A percentile compares a stretch with the other conserved stretches of the same genome.
Evolutionary conservation across 2,888 invertebrate species (phyloP).

Genomic region (Eurytoma adleriae): DNA sequence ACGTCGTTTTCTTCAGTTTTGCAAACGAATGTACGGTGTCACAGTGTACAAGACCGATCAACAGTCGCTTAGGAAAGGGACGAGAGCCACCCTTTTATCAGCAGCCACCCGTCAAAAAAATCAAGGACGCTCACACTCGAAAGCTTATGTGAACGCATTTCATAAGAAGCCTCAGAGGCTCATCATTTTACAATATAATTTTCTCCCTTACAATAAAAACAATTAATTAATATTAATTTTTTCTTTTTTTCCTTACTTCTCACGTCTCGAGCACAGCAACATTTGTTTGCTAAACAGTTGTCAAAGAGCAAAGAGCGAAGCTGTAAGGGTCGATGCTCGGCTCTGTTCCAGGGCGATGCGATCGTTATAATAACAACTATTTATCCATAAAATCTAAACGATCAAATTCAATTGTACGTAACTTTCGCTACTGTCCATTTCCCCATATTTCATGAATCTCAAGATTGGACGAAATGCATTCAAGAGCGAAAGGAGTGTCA

Average conservation of each 20-base stretch:
- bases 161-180: constrained; percentile 55
- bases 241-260: constrained; percentile 46
- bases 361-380: constrained; percentile 74
- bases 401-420: constrained; percentile 76
- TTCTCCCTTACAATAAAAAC: constrained; percentile 57
- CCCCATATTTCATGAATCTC: constrained; percentile 56
- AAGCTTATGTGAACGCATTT: constrained; percentile 36
- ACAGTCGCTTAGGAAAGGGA: constrained; percentile 60
- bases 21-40: constrained; percentile 57
- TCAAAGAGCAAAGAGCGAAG: constrained; percentile 57
- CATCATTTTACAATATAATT: constrained; percentile 54
- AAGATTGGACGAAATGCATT: constrained; percentile 51
- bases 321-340: constrained; percentile 61
- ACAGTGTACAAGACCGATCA: constrained; percentile 59
- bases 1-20: constrained; percentile 58
- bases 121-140: constrained; percentile 44
- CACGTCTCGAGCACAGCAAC: constrained; percentile 44
- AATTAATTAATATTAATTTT: constrained; percentile 55
- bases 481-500: constrained; percentile 31
- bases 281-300: constrained; percentile 44
- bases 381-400: constrained; percentile 76
- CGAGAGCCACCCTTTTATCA: constrained; percentile 59
- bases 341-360: constrained; percentile 67
- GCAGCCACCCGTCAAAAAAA: constrained; percentile 57
- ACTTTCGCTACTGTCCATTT: constrained; percentile 71